phyloP scores from a whole-genome alignment of 2,888 invertebrate species.

The Orgyia antiqua region DNA sequence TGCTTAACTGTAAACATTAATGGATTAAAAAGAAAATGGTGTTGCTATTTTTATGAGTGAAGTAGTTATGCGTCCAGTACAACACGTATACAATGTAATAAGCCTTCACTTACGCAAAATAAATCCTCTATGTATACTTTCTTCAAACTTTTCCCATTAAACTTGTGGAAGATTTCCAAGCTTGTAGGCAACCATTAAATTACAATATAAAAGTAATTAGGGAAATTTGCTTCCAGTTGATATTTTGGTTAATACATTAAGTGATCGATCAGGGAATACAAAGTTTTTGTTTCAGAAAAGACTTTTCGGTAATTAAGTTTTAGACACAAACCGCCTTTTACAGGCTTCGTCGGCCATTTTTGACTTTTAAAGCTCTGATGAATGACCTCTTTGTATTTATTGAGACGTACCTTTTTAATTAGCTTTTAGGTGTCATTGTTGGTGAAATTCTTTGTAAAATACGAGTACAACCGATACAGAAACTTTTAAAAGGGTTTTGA shows the following conservation, averaged over 20 bases:
- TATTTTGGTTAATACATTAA: constrained; percentile 4
- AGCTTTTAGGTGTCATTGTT: background rate
- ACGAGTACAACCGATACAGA: background rate
- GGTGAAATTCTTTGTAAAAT: background rate
- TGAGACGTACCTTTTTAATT: background rate
- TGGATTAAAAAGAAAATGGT: no score
- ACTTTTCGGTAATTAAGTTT: constrained; percentile 1
- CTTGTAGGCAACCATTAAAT: constrained; percentile 5
- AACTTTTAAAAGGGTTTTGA: background rate
- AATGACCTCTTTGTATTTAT: background rate
- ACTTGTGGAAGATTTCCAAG: constrained; percentile 1
- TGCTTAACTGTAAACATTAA: no score
- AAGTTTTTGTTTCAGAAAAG: background rate
- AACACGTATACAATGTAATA: no score
- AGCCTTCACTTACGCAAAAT: no score
- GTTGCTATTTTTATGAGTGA: no score
- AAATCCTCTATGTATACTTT: no score
- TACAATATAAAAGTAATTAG: constrained; percentile 12
- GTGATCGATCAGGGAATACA: constrained; percentile 1
- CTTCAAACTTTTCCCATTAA: constrained; percentile 3
- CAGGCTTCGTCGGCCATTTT: background rate
- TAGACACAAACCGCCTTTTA: background rate
- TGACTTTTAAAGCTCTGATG: constrained; percentile 3
- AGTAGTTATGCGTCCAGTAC: no score
- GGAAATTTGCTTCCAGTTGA: constrained; percentile 4